Evolutionary conservation across 1,140 invertebrate species (phyloP).

Genomic region (Danaus melanippus): DNA sequence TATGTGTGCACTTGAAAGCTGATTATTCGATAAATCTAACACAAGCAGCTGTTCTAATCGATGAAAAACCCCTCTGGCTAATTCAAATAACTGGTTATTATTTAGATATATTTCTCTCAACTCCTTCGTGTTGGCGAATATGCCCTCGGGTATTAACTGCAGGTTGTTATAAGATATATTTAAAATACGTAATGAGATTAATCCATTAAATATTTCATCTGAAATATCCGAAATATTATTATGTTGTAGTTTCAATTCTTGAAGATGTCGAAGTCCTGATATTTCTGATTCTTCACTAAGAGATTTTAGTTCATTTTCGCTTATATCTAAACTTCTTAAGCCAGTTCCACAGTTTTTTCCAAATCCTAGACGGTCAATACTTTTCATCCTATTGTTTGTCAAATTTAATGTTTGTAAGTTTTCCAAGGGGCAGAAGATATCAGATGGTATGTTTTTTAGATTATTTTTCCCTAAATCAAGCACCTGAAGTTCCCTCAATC

Average conservation of each 20-base stretch:
- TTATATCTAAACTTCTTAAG: conserved; percentile 83
- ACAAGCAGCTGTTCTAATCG: conserved; percentile 87
- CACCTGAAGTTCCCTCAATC: conserved; percentile 81
- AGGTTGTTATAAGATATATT: conserved; percentile 90
- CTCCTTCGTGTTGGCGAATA: conserved; percentile 84
- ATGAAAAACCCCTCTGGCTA: conserved; percentile 86
- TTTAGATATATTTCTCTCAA: conserved; percentile 87
- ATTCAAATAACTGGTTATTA: conserved; percentile 84
- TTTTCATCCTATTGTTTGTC: conserved; percentile 83
- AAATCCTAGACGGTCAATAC: conserved; percentile 82
- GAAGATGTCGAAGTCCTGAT: conserved; percentile 79
- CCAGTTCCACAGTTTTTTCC: conserved; percentile 73
- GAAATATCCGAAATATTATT: conserved; percentile 87
- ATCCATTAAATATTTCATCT: conserved; percentile 83
- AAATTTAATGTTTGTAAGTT: conserved; percentile 88
- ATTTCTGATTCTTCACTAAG: conserved; percentile 82
- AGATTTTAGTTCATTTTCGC: conserved; percentile 81
- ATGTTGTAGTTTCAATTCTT: conserved; percentile 83
- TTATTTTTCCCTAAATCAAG: conserved; percentile 88
- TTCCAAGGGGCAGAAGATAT: conserved; percentile 82
- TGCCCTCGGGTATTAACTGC: conserved; percentile 81
- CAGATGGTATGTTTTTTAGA: conserved; percentile 80
- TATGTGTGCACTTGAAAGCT: conserved; percentile 85
- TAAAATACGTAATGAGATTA: conserved; percentile 82
- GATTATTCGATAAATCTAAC: conserved; percentile 92